Evolutionary conservation across 1,140 invertebrate genomes (phyloP), one percentile per base, ranked within the genome.

Genomic region (Eurosta solidaginis): DNA sequence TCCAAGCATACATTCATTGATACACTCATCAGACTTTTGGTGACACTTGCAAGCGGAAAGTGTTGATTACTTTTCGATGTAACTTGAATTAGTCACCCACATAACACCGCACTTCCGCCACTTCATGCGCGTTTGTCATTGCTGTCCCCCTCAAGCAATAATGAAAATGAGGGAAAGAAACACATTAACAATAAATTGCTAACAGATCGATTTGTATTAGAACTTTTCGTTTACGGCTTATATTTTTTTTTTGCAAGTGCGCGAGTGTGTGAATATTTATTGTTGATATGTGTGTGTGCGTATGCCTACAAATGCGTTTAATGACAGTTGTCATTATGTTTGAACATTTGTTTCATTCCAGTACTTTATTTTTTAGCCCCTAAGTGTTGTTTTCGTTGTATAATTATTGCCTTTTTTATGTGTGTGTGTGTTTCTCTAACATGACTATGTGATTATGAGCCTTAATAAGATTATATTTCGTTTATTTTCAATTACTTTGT

Each of bases 401-500:
- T n/a, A n/a, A n/a, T n/a, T n/a, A n/a, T n/a, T n/a, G n/a, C n/a
- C n/a, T n/a, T n/a, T n/a, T n/a, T n/a, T n/a, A n/a, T n/a, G n/a
- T n/a, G n/a, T n/a, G n/a, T n/a, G n/a, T n/a, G n/a, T 33, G 27
- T 68, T 68, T 1, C 33, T 33, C n/a, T 40, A 22, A 68, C 59
- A 42, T 40, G 59, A 68, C 33, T 68, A 68, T 68, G 59, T 40
- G 59, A 68, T 68, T 68, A 68, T 68, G 59, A 17, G 33, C 10
- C 14, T 22, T 22, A 68, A 68, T 68, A 12, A 68, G 59, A 68
- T 68, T 68, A 68, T 40, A 68, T 68, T 68, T 68, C 59, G 59
- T 40, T 68, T 68, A 68, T 33, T 42, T 68, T 68, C 59, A 68
- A 68, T 68, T 68, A 68, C 29, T 68, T 68, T 68, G 59, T 40